Base-by-base conservation (phyloP, 2,888 invertebrate species). In the Cecidostiba fungosa region DNA sequence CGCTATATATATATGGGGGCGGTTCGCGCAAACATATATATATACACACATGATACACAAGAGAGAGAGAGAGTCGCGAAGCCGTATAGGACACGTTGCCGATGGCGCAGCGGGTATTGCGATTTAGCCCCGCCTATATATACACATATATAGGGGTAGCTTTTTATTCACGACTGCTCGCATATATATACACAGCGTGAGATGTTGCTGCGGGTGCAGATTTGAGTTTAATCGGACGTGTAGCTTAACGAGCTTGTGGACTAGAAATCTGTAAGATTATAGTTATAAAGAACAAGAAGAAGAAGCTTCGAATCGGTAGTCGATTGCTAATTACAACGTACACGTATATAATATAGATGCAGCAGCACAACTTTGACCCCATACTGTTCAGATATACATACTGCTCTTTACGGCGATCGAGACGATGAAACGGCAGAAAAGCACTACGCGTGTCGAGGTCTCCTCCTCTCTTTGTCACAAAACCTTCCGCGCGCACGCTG, bases 151-250 rank as follows among this genome's bases (percentile, higher is more conserved):
- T 19, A n/a, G 54, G 54, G 54, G 54, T 59, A 59, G 91, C 90
- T 92, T 91, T 91, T 91, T 92, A 91, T 92, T 16, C 50, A 50
- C 50, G 16, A 16, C 50, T 32, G 16, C 14, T 1, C 1, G 43
- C 43, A 32, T 32, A 32, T 32, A 32, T 32, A 43, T 91, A 92
- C 92, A 93, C 91, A 92, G 87, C 90, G 89, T 87, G 87, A 88
- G 90, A 90, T 90, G 89, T 89, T 90, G 88, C 86, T 88, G 89
- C 87, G 14, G 82, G 59, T 87, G 79, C 76, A 84, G n/a, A n/a
- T n/a, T 87, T 87, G 4, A n/a, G n/a, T 50, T 16, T 0, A 50
- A 4, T 16, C 50, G n/a, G 3, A n/a, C n/a, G 54, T 0, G 6
- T 5, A 1, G 54, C 6, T 6, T 5, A 54, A n/a, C 19, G n/a